These are phyloP conservation scores for Apteryx mantelli DNA, from an alignment of 2,113 vertebrate species.

Conservation along the genomic window DNA sequence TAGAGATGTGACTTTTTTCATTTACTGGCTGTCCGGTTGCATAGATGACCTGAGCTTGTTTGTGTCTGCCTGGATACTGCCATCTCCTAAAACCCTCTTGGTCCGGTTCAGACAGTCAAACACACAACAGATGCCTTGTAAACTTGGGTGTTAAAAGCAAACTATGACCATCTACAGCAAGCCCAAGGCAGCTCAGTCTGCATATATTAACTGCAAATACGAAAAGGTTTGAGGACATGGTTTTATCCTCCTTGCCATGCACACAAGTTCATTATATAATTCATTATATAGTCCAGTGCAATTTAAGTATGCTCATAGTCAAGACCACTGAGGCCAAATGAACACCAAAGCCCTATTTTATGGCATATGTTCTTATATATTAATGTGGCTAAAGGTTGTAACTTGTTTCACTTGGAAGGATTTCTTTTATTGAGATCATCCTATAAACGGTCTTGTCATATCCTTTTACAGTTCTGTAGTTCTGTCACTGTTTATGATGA, in stretches of 20 bases:
- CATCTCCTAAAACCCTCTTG: background rate
- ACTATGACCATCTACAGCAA: background rate
- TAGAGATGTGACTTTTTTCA: background rate
- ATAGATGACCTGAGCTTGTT: background rate
- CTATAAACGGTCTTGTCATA: background rate
- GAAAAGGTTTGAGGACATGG: accelerated
- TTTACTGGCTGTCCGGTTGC: accelerated
- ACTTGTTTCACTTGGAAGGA: background rate
- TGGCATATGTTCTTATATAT: background rate
- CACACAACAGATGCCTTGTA: accelerated
- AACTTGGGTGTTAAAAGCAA: background rate
- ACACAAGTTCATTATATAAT: background rate
- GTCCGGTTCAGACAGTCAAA: background rate
- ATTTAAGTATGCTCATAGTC: background rate
- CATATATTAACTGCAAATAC: background rate
- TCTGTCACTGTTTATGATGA: background rate
- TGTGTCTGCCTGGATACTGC: background rate
- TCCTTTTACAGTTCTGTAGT: background rate
- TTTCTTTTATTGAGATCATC: background rate
- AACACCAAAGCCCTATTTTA: background rate
- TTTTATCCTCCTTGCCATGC: background rate
- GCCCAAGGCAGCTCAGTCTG: background rate
- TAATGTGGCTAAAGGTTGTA: background rate
- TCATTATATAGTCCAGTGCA: background rate
- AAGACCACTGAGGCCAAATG: background rate